Evolutionary conservation across 2,888 invertebrate genomes (phyloP).

Genomic region (Octonoba sinensis): DNA sequence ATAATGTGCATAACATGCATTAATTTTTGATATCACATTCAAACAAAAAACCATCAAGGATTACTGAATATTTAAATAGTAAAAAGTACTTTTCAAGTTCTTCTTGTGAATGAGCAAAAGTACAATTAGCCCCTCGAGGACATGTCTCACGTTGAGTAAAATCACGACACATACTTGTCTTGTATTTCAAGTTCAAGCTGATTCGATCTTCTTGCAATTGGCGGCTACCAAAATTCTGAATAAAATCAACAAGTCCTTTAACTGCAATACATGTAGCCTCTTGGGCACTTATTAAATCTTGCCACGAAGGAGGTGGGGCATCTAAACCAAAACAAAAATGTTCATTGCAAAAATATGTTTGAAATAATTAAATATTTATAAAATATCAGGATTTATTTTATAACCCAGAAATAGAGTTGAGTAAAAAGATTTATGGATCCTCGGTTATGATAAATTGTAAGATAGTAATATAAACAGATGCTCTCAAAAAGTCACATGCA

Average conservation of each 20-base stretch:
- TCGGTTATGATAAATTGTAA: no score
- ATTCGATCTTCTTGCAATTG: constrained; percentile 69
- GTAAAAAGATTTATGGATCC: no score
- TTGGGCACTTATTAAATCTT: constrained; percentile 70
- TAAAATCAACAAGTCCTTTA: constrained; percentile 82
- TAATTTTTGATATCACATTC: no score
- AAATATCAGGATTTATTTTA: no score
- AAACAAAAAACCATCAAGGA: background rate
- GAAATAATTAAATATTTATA: no score
- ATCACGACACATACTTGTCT: constrained; percentile 91
- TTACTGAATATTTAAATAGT: constrained; percentile 3
- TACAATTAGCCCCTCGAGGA: constrained; percentile 88
- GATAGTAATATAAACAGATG: no score
- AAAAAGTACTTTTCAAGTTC: constrained; percentile 84
- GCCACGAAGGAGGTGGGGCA: constrained; percentile 70
- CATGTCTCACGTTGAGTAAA: constrained; percentile 84
- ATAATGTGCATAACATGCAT: no score
- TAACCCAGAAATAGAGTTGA: no score
- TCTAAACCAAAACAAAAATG: constrained; percentile 65
- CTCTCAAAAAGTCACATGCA: no score
- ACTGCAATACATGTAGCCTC: constrained; percentile 76
- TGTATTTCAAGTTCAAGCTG: constrained; percentile 80
- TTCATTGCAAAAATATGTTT: no score
- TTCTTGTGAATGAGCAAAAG: constrained; percentile 91
- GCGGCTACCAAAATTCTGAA: constrained; percentile 81